phyloP scores from a whole-genome alignment of 2,797 vertebrate species.

The Argyrosomus regius region DNA sequence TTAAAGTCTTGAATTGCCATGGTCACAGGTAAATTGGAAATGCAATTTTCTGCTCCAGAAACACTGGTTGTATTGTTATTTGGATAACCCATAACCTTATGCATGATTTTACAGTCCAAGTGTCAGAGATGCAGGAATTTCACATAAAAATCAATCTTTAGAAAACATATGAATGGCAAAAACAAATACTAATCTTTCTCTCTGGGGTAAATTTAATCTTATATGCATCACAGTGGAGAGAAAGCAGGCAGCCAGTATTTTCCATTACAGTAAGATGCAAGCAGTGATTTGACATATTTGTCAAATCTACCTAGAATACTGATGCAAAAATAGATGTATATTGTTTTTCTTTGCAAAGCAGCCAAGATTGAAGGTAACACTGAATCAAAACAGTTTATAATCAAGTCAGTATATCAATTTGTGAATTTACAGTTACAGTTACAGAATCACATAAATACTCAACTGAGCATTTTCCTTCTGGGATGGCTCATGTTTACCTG shows the following conservation, averaged over 20 bases:
- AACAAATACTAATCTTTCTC: constrained; percentile 9
- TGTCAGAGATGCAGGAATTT: constrained; percentile 25
- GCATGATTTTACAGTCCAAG: constrained; percentile 7
- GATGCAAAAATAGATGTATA: neutral
- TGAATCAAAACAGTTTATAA: neutral
- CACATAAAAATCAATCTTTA: constrained; percentile 7
- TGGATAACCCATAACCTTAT: constrained; percentile 16
- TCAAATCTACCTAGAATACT: neutral
- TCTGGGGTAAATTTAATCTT: neutral
- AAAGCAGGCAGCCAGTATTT: neutral
- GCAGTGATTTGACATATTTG: neutral
- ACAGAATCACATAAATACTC: neutral
- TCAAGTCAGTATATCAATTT: neutral
- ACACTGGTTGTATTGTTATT: constrained; percentile 35
- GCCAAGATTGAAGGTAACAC: neutral
- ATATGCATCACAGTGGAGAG: neutral
- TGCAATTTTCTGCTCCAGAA: constrained; percentile 28
- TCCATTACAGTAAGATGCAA: constrained; percentile 8
- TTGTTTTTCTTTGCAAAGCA: neutral
- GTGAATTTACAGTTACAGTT: neutral
- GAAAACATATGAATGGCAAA: constrained; percentile 30
- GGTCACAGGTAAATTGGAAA: constrained; percentile 35
- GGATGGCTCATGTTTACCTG: constrained; percentile 29
- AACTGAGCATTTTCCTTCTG: neutral
- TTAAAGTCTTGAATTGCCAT: constrained; percentile 16